A percentile compares a stretch with the other conserved stretches of the same genome.
These are phyloP conservation scores for Clepsis dumicolana DNA, from an alignment of 2,888 invertebrate species.

Conservation along the genomic window DNA sequence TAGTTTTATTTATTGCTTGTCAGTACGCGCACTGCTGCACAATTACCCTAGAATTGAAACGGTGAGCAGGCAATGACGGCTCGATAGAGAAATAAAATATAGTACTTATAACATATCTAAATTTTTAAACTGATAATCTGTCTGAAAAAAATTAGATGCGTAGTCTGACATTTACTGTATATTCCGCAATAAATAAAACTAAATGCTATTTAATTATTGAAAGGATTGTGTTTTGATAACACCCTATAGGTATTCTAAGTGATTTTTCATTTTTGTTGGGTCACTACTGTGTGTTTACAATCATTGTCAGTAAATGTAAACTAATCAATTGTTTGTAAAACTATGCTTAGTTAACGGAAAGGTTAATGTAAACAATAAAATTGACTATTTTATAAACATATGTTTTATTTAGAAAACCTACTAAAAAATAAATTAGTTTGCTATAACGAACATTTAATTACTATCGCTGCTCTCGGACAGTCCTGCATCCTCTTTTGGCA, in stretches of 20 bases:
- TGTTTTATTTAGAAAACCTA: constrained; percentile 51
- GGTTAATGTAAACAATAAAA: constrained; percentile 78
- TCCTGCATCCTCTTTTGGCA: constrained; percentile 87
- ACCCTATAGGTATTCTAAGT: constrained; percentile 17
- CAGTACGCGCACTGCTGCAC: constrained; percentile 21
- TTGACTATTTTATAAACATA: constrained; percentile 71
- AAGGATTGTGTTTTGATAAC: constrained; percentile 23
- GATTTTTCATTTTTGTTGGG: constrained; percentile 26
- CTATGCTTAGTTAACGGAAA: constrained; percentile 62
- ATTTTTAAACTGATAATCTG: constrained; percentile 13
- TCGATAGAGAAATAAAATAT: constrained; percentile 34
- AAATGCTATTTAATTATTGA: constrained; percentile 6
- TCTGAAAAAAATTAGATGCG: constrained; percentile 20
- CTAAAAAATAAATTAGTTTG: constrained; percentile 36
- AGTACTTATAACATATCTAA: constrained; percentile 46
- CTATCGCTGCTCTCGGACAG: constrained; percentile 89
- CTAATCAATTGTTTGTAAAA: constrained; percentile 52
- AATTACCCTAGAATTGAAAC: constrained; percentile 9
- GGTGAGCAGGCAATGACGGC: constrained; percentile 12
- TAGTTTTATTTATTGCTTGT: constrained; percentile 44
- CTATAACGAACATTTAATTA: constrained; percentile 64
- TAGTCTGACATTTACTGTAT: constrained; percentile 22
- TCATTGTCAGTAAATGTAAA: constrained; percentile 36
- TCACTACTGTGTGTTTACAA: constrained; percentile 36
- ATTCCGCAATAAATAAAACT: constrained; percentile 30